phyloP scores from a whole-genome alignment of 2,888 invertebrate species.

The Lissocephala sabroskyi region DNA sequence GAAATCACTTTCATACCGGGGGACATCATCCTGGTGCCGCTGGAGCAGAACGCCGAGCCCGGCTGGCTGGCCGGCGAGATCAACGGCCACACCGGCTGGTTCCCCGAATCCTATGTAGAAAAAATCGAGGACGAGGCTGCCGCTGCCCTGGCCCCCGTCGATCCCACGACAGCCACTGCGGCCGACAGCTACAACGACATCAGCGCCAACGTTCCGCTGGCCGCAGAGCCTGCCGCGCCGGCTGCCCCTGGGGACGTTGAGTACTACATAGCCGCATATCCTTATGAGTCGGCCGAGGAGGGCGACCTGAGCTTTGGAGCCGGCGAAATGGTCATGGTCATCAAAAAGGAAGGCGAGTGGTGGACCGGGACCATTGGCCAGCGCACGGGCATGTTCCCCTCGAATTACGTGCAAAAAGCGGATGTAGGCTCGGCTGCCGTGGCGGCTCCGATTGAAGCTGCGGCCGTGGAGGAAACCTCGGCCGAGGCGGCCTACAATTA shows the following conservation, averaged over 20 bases:
- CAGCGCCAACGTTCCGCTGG: constrained; percentile 49
- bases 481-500: constrained; percentile 17
- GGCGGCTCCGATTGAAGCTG: constrained; percentile 17
- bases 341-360: constrained; percentile 96
- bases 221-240: constrained; percentile 39
- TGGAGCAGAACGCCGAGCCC: constrained; percentile 90
- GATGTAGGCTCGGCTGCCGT: constrained; percentile 71
- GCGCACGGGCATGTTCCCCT: constrained; percentile 94
- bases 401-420: constrained; percentile 92
- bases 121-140: constrained; percentile 74
- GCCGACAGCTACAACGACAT: constrained; percentile 62
- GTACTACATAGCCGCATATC: constrained; percentile 91
- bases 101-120: constrained; percentile 96
- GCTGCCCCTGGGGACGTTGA: constrained; percentile 74
- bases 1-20: constrained; percentile 95
- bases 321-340: constrained; percentile 90
- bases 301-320: constrained; percentile 93
- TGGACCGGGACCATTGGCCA: constrained; percentile 95
- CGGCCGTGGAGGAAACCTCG: constrained; percentile 18
- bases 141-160: constrained; percentile 8
- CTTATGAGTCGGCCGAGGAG: constrained; percentile 89
- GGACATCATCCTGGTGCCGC: constrained; percentile 86
- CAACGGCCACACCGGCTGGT: constrained; percentile 94
- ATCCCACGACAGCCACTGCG: constrained; percentile 27
- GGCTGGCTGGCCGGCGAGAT: constrained; percentile 98